Conservation (phyloP, 2,113 vertebrate species). For the Elanus axillaris region DNA sequence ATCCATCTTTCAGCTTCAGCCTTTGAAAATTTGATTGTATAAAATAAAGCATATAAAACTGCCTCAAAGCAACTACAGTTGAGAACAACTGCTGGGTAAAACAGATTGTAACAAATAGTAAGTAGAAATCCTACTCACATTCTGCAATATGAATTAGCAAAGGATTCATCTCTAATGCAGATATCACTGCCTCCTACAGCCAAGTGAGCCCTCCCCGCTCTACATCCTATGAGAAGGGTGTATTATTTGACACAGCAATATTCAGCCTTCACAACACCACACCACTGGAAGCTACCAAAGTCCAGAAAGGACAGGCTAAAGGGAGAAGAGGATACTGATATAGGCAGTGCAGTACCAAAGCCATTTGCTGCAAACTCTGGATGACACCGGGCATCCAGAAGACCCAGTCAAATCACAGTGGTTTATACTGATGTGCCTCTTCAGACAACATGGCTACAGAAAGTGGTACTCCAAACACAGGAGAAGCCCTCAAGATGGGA, state of each 20-base stretch:
- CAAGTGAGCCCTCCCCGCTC: background rate
- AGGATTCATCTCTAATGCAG: background rate
- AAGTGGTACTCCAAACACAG: background rate
- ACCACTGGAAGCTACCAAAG: fast-evolving
- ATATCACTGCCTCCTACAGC: background rate
- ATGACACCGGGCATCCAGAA: background rate
- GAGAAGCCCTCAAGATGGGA: background rate
- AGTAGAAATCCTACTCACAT: background rate
- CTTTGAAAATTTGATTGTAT: background rate
- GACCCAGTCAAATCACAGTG: background rate
- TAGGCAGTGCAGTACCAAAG: background rate
- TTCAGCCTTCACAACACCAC: background rate
- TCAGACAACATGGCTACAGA: background rate
- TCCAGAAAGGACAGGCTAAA: background rate
- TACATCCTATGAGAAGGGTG: fast-evolving
- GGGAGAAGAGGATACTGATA: background rate
- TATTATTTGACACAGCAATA: background rate
- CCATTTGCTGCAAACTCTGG: background rate
- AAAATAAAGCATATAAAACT: background rate
- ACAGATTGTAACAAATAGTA: background rate
- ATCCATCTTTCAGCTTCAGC: background rate
- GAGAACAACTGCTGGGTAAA: background rate
- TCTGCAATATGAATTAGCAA: background rate
- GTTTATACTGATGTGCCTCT: background rate
- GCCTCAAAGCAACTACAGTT: background rate